A percentile compares a stretch with the other conserved stretches of the same genome.
phyloP scores from a whole-genome alignment of 2,888 invertebrate genomes.

The Nebria brevicollis region DNA sequence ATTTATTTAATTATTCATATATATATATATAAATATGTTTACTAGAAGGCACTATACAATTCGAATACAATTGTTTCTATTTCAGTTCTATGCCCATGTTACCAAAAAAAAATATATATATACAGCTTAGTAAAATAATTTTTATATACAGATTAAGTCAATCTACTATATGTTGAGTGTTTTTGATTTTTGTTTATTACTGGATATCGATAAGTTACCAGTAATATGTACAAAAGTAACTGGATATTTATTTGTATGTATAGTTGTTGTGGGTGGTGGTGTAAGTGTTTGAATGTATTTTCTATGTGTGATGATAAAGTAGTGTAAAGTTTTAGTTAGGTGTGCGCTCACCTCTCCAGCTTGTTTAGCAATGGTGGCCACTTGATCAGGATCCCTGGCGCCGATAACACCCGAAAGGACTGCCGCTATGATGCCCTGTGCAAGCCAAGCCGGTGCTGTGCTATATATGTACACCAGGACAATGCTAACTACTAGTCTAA shows the following conservation, averaged over 20 bases:
- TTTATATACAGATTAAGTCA: not conserved
- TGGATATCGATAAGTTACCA: not conserved
- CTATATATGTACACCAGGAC: conserved; percentile 36
- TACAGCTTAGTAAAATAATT: not conserved
- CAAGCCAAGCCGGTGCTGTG: conserved; percentile 60
- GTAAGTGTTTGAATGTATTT: not conserved
- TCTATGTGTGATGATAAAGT: not conserved
- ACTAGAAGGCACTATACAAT: not conserved
- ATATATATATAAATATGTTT: too few relatives aligned
- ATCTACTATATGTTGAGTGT: not conserved
- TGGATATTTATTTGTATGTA: too few relatives aligned
- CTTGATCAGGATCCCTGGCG: conserved; percentile 90
- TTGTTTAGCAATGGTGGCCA: conserved; percentile 93
- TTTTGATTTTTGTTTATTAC: not conserved
- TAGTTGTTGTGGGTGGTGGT: too few relatives aligned
- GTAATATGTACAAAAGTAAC: not conserved
- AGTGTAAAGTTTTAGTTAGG: conserved; percentile 3
- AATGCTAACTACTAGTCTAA: not conserved
- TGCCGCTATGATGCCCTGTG: conserved; percentile 92
- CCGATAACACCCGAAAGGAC: conserved; percentile 91
- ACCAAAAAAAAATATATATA: not conserved
- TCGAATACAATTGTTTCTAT: too few relatives aligned
- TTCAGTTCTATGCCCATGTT: not conserved
- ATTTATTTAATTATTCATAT: too few relatives aligned
- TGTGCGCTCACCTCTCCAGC: conserved; percentile 86